These are phyloP conservation scores for Narcine bancroftii DNA, from an alignment of 2,113 vertebrate genomes.

Conservation along the genomic window DNA sequence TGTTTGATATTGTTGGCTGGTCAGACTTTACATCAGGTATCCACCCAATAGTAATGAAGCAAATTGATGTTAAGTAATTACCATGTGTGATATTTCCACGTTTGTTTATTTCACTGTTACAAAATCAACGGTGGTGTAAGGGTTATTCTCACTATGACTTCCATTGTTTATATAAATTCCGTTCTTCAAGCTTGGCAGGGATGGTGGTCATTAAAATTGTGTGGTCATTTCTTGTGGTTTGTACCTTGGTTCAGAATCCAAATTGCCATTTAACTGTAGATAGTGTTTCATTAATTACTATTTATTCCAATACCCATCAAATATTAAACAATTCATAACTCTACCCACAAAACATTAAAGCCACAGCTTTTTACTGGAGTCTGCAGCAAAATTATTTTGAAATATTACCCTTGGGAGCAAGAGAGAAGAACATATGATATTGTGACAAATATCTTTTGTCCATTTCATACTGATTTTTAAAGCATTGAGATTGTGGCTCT, in stretches of 20 bases:
- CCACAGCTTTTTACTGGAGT: neutral
- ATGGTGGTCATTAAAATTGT: too few relatives aligned
- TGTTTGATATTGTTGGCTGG: neutral
- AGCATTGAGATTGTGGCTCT: neutral
- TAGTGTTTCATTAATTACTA: neutral
- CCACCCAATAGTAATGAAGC: too few relatives aligned
- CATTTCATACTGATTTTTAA: neutral
- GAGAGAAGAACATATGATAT: neutral
- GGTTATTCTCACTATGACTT: neutral
- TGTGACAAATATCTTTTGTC: conserved; percentile 2
- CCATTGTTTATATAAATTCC: neutral
- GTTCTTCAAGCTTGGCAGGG: neutral
- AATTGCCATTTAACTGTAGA: neutral
- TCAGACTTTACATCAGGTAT: neutral
- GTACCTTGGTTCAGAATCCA: neutral
- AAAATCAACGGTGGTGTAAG: neutral
- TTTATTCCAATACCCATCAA: conserved; percentile 17
- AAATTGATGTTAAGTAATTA: neutral
- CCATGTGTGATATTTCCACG: too few relatives aligned
- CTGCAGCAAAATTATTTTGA: neutral
- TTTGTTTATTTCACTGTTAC: neutral
- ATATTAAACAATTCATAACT: conserved; percentile 10
- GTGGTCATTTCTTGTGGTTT: neutral
- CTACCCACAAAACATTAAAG: neutral
- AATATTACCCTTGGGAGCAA: neutral